phyloP scores from a whole-genome alignment of 2,113 vertebrate species.

The Pantherophis guttatus region DNA sequence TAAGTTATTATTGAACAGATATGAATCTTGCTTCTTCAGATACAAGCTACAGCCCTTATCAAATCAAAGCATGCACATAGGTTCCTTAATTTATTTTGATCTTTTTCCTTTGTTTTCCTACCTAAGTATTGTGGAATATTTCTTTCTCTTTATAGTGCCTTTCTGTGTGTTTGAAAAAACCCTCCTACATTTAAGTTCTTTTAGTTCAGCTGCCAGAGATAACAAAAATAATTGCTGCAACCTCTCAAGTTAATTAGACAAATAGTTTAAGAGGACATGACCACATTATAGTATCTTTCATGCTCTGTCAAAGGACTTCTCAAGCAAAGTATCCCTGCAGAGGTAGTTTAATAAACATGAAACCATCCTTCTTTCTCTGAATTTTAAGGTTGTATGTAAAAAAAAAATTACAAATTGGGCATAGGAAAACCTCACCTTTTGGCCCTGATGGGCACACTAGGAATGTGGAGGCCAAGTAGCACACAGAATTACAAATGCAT shows the following conservation, averaged over 20 bases:
- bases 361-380: neutral
- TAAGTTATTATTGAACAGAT: neutral
- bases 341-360: neutral
- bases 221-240: conserved; percentile 6
- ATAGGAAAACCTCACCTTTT: neutral
- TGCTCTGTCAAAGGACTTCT: neutral
- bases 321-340: neutral
- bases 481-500: neutral
- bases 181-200: neutral
- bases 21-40: neutral
- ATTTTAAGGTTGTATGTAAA: neutral
- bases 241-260: conserved; percentile 1
- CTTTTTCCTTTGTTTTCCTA: neutral
- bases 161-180: neutral
- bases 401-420: neutral
- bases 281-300: neutral
- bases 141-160: neutral
- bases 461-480: neutral
- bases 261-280: conserved; percentile 2
- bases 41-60: neutral
- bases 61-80: neutral
- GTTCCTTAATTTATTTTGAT: neutral
- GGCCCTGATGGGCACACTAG: neutral
- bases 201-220: neutral
- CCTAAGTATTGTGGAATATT: neutral